Evolutionary conservation across 53 echinoderm and acorn worm genomes (phyloP).

Genomic region (Temnopleurus reevesii): DNA sequence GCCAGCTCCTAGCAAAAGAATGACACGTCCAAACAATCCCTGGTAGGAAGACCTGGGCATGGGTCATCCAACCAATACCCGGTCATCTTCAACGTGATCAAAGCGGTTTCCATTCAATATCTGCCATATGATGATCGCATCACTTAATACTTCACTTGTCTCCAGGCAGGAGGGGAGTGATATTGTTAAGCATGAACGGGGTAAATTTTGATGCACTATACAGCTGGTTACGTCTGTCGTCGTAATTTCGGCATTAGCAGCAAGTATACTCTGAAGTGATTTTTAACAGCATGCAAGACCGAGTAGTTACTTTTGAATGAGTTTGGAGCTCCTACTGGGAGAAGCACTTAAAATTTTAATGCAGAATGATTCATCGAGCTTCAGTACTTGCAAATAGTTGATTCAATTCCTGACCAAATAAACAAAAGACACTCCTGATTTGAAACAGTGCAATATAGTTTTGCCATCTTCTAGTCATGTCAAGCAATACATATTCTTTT

Average conservation of each 20-base stretch:
- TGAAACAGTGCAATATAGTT: no score
- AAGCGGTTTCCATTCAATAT: constrained; percentile 29
- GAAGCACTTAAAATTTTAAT: neutral
- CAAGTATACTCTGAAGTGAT: neutral
- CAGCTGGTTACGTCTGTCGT: constrained; percentile 13
- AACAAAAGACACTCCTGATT: no score
- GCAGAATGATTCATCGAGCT: neutral
- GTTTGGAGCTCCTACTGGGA: neutral
- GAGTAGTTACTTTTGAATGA: neutral
- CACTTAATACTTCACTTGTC: constrained; percentile 36
- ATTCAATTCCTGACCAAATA: no score
- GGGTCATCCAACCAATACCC: neutral
- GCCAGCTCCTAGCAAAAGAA: constrained; percentile 1
- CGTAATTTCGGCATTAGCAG: neutral
- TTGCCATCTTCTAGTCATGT: no score
- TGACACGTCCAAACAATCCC: constrained; percentile 28
- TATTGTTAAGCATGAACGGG: constrained; percentile 12
- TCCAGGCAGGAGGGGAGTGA: neutral
- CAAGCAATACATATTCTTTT: no score
- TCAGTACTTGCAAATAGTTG: neutral
- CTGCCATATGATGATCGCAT: constrained; percentile 32
- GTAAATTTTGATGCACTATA: constrained; percentile 40
- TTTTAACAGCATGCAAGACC: neutral
- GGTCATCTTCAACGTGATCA: constrained; percentile 9
- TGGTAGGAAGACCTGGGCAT: neutral